Base-by-base conservation (phyloP, 2,113 vertebrate species). In the Piaya cayana region DNA sequence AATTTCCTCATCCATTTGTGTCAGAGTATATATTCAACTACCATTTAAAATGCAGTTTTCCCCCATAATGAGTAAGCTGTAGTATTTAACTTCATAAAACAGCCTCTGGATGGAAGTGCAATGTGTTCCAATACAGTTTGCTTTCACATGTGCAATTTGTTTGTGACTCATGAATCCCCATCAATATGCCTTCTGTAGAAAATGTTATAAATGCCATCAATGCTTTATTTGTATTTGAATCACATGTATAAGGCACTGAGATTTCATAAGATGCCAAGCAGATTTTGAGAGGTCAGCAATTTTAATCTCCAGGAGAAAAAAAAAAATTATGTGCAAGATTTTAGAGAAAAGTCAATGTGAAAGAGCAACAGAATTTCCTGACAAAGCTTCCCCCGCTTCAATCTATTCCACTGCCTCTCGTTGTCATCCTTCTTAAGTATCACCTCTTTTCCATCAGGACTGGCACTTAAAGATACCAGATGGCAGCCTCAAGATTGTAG, bases 401-500 rank as follows among this genome's bases (percentile, higher is more conserved):
- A 37, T 94, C 63, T 90, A 75, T 96, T 93, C 85, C 75, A 87
- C 96, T 95, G 85, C 92, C 88, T 91, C 94, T 97, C 87, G 65
- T 96, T 97, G 80, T 96, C 97, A 97, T 97, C 96, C 86, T 95
- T 97, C 97, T 97, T 96, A 97, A 97, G 97, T 96, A 95, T 95
- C 97, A 96, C 89, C 94, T 97, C 85, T 86, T 94, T 96, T 96
- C 95, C 95, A 96, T 97, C 92, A 30, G 96, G 96, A 94, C 97
- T 98, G 98, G 97, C 97, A 97, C 97, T 93, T 88, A 92, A 79
- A 94, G 86, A 97, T 98, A 97, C 96, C 97, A 98, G 98, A 98
- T 98, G 97, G 98, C 94, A 95, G 97, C 95, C 97, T 96, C 96
- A 98, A 98, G 96, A 97, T 96, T 98, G 97, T 97, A 97, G 97